Percentiles rank a stretch among this genome's conserved stretches.
phyloP scores from a whole-genome alignment of 2,797 vertebrate species.

The Staurois parvus region DNA sequence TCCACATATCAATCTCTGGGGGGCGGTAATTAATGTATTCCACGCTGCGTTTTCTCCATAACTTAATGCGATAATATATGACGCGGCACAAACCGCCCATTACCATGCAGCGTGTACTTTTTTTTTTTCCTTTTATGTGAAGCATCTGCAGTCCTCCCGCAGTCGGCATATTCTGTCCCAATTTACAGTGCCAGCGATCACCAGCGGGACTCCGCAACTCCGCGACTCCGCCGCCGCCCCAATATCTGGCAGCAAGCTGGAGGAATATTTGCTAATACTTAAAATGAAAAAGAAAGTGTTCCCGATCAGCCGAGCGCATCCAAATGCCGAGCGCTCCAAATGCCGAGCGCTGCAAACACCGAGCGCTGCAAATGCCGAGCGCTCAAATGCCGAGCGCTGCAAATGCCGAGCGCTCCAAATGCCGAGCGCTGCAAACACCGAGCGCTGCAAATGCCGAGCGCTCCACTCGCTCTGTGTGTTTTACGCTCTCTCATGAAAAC shows the following conservation, averaged over 20 bases:
- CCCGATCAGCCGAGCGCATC: too few relatives aligned
- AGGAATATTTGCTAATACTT: not conserved
- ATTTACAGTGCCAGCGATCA: constrained; percentile 30
- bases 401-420: too few relatives aligned
- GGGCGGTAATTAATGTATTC: constrained; percentile 42
- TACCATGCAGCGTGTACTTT: constrained; percentile 43
- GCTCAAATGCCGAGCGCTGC: too few relatives aligned
- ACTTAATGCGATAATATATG: constrained; percentile 47
- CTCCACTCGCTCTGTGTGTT: too few relatives aligned
- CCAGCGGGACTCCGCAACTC: constrained; percentile 30
- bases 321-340: too few relatives aligned
- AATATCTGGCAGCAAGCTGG: not conserved
- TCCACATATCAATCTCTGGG: constrained; percentile 45
- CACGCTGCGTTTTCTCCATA: constrained; percentile 47
- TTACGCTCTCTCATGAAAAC: too few relatives aligned
- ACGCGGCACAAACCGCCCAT: constrained; percentile 43
- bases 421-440: too few relatives aligned
- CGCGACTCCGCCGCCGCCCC: not conserved
- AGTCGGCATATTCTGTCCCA: constrained; percentile 14
- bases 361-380: too few relatives aligned
- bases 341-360: too few relatives aligned
- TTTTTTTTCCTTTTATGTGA: not conserved
- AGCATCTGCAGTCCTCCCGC: constrained; percentile 32
- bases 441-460: too few relatives aligned
- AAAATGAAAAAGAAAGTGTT: too few relatives aligned